A percentile compares a stretch with the other conserved stretches of the same genome.
These are phyloP conservation scores for Campopleginae sp. DNA, from an alignment of 2,888 invertebrate genomes.

Conservation along the genomic window DNA sequence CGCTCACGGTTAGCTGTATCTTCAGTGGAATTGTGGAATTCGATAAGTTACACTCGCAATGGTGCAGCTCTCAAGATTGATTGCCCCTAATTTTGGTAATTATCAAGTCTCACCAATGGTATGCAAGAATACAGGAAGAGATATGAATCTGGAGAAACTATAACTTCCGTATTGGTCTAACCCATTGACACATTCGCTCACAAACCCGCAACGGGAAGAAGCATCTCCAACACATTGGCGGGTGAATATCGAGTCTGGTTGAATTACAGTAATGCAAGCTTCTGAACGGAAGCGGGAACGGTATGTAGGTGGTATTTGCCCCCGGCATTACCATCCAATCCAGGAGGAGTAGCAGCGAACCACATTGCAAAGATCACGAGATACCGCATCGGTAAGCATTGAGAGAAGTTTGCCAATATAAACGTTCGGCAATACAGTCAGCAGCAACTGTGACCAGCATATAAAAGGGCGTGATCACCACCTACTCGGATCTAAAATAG, in stretches of 20 bases:
- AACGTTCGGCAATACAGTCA: slow-evolving; percentile 42
- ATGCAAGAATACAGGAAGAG: not conserved
- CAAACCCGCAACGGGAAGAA: not conserved
- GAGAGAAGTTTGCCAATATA: slow-evolving; percentile 59
- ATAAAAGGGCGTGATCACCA: slow-evolving; percentile 29
- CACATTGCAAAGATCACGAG: slow-evolving; percentile 38
- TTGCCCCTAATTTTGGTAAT: not conserved
- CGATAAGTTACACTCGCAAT: not conserved
- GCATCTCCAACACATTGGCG: not conserved
- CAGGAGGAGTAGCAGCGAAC: slow-evolving; percentile 20
- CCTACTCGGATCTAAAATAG: slow-evolving; percentile 40
- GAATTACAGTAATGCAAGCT: slow-evolving; percentile 33
- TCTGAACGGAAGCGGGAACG: slow-evolving; percentile 43
- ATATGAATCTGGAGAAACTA: slow-evolving; percentile 3
- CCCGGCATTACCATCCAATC: slow-evolving; percentile 46
- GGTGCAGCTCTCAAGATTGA: not conserved
- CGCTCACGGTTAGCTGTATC: not conserved
- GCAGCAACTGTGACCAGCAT: slow-evolving; percentile 34
- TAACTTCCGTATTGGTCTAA: slow-evolving; percentile 22
- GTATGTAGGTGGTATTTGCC: slow-evolving; percentile 61
- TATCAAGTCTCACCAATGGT: not conserved
- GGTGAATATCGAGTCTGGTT: slow-evolving; percentile 16
- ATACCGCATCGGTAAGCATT: slow-evolving; percentile 46
- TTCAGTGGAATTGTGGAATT: not conserved
- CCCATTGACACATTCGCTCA: slow-evolving; percentile 9